Percentiles rank a stretch among this genome's conserved stretches.
Evolutionary conservation across 2,888 invertebrate genomes (phyloP).

Genomic region (Ferrisia virgata): DNA sequence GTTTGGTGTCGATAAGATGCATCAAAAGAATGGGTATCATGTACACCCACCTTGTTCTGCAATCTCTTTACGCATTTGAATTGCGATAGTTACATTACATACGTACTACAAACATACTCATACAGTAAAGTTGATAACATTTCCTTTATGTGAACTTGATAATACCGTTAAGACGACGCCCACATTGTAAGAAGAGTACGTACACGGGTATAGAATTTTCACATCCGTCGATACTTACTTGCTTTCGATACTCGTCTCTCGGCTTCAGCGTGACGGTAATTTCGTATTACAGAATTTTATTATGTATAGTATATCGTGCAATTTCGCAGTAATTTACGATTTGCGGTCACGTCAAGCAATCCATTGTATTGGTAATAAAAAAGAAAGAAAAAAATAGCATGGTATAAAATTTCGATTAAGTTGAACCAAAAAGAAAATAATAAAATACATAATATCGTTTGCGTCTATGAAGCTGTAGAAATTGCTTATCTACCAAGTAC

Average conservation of each 20-base stretch:
- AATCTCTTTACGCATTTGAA: neutral
- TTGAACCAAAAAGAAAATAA: neutral
- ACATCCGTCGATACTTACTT: neutral
- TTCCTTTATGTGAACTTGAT: neutral
- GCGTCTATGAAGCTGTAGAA: no score
- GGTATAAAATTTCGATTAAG: neutral
- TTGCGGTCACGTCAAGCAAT: neutral
- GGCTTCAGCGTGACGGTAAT: neutral
- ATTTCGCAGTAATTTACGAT: neutral
- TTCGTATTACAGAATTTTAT: slow-evolving; percentile 15
- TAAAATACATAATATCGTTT: no score
- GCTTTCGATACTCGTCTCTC: neutral
- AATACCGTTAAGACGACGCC: neutral
- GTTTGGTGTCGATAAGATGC: no score
- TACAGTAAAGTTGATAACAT: neutral
- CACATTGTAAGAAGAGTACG: neutral
- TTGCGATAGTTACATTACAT: neutral
- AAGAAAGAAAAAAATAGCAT: neutral
- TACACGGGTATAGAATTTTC: no score
- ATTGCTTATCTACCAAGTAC: no score
- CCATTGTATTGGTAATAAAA: neutral
- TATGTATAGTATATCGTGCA: neutral
- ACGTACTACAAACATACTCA: neutral
- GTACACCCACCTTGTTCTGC: neutral
- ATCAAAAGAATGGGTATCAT: no score